Conservation (phyloP, 2,888 invertebrate species). For the Apamea anceps region DNA sequence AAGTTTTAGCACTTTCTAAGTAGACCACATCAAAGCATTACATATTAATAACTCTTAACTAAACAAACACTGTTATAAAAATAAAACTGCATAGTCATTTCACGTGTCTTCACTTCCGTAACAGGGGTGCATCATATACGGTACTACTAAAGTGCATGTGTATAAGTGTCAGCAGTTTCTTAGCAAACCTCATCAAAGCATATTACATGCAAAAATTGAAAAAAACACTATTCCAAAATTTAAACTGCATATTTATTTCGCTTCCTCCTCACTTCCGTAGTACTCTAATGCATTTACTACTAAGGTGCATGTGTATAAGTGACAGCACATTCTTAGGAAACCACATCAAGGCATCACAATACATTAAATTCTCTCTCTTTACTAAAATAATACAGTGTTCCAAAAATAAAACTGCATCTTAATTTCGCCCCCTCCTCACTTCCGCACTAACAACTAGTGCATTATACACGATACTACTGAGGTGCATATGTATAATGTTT, state of each 20-base stretch:
- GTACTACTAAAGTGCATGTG: background rate
- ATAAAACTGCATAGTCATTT: background rate
- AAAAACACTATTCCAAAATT: conserved; percentile 4
- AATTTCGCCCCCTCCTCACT: conserved; percentile 6
- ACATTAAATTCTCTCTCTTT: background rate
- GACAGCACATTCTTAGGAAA: background rate
- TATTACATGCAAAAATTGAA: conserved; percentile 4
- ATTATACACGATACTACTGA: conserved; percentile 8
- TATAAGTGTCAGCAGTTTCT: background rate
- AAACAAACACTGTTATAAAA: conserved; percentile 8
- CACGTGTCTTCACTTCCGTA: background rate
- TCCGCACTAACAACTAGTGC: conserved; percentile 30
- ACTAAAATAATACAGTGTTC: background rate
- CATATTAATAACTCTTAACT: no score
- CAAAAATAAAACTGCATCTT: conserved; percentile 26
- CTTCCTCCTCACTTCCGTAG: conserved; percentile 11
- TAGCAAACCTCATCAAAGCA: no score
- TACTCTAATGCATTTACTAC: background rate
- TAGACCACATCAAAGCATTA: no score
- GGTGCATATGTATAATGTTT: conserved; percentile 33
- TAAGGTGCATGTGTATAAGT: conserved; percentile 28
- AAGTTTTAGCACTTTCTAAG: no score
- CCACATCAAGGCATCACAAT: background rate
- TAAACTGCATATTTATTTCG: conserved; percentile 5
- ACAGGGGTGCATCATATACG: background rate